Percentiles rank a stretch among this genome's conserved stretches.
Conservation (phyloP, 2,113 vertebrate species). For the Calidris pugnax region DNA sequence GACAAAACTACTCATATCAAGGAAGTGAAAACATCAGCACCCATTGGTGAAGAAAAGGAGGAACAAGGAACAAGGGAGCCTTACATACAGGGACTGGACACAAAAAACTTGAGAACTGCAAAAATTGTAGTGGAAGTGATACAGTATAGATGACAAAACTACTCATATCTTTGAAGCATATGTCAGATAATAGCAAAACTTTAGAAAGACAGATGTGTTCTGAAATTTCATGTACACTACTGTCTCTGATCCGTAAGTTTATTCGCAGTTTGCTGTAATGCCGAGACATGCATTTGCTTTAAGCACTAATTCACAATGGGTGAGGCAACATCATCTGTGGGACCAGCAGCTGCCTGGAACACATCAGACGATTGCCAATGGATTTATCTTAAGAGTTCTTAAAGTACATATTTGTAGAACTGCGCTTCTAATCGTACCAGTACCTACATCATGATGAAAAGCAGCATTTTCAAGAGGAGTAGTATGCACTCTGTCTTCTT, state of each 20-base stretch:
- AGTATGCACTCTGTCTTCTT: neutral
- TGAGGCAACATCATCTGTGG: neutral
- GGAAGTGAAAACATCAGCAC: too few species aligned
- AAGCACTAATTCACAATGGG: neutral
- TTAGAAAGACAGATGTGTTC: neutral
- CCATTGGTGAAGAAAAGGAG: too few species aligned
- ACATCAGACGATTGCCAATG: neutral
- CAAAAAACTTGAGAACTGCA: neutral
- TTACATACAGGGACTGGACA: neutral
- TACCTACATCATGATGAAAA: neutral
- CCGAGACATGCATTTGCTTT: neutral
- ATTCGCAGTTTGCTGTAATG: conserved; percentile 37
- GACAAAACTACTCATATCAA: neutral
- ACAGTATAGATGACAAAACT: neutral
- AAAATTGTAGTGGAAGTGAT: neutral
- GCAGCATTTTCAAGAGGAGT: neutral
- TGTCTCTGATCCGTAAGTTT: neutral
- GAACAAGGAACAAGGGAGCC: neutral
- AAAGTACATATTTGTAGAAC: neutral
- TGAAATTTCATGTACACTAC: neutral
- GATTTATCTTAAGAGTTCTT: neutral
- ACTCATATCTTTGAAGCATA: neutral
- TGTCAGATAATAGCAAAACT: neutral
- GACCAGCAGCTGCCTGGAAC: neutral
- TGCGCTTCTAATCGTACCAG: neutral